Base-by-base conservation (phyloP, 2,888 invertebrate species). In the Synergus japonicus region DNA sequence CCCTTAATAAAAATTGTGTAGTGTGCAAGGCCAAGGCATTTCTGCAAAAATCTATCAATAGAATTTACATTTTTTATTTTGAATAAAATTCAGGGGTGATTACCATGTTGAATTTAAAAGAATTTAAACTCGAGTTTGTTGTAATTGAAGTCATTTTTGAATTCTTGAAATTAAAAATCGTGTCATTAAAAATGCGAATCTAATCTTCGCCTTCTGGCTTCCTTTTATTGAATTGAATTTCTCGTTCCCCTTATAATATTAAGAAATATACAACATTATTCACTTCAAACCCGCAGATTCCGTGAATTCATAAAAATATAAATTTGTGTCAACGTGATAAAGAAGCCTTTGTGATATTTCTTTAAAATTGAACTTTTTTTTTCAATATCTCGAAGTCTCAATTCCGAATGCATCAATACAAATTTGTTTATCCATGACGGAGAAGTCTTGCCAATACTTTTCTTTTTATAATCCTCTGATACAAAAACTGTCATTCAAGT, bases 11-110 rank as follows among this genome's bases (percentile, higher is more conserved):
- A 67, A 78, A 78, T 43, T 54, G 37, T 65, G 9, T 41, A 77
- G 67, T 43, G 67, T 43, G 49, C 78, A 78, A 69, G 60, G 63
- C 44, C 67, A 78, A 67, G 22, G n/a, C 7, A 54, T 54, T 54
- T n/a, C n/a, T n/a, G n/a, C 7, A n/a, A n/a, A n/a, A n/a, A 54
- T 54, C n/a, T 2, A 54, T 54, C 7, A 8, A 54, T 54, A n/a
- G 7, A 54, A 54, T n/a, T 54, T 8, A 10, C 9, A 44, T 44
- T 44, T 44, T 10, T 2, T 10, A 29, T 29, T 29, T 29, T 9
- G 1, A 43, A 43, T 43, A 43, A 43, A 43, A 49, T 46, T 4
- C 46, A 9, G 22, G 1, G 22, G 13, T 13, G 29, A 46, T 3
- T 46, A 46, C 46, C 46, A 46, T 8, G 46, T 46, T 46, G 15